Conservation (phyloP, 2,797 vertebrate genomes). For the Lithobates sylvaticus region DNA sequence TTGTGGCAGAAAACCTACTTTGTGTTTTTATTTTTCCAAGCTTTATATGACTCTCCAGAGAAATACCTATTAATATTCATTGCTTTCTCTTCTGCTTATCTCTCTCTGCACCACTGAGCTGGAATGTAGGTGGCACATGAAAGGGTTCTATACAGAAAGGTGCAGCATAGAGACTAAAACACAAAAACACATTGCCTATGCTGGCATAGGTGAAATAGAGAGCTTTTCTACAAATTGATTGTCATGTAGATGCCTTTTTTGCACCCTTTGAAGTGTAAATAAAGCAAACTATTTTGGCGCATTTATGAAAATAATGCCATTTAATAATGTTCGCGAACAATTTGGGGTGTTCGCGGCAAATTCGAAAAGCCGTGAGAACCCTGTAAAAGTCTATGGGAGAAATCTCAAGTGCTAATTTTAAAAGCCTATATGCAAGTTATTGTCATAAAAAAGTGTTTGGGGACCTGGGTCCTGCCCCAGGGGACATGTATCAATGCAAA, state of each 20-base stretch:
- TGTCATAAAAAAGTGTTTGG: too few species aligned
- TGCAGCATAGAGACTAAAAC: slow-evolving; percentile 10
- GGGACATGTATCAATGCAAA: too few species aligned
- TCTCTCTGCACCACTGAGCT: slow-evolving; percentile 49
- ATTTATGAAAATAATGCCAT: too few species aligned
- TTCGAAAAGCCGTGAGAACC: too few species aligned
- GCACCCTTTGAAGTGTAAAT: background rate
- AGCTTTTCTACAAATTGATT: too few species aligned
- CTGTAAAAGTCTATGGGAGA: too few species aligned
- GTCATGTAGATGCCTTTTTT: too few species aligned
- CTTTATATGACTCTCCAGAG: slow-evolving; percentile 15
- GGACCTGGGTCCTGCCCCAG: too few species aligned
- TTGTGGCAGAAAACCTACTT: background rate
- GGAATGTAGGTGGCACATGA: slow-evolving; percentile 36
- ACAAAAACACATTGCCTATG: background rate
- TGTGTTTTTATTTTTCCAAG: slow-evolving; percentile 4
- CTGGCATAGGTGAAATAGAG: background rate
- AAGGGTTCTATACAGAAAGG: background rate
- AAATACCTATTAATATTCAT: slow-evolving; percentile 49
- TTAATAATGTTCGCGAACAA: too few species aligned
- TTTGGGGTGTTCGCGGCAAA: too few species aligned
- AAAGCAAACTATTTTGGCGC: background rate
- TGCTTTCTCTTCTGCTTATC: slow-evolving; percentile 15
- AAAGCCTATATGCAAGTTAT: too few species aligned
- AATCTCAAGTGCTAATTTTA: too few species aligned